Percentiles rank a stretch among this genome's conserved stretches.
phyloP scores from a whole-genome alignment of 2,113 vertebrate genomes.

The Pluvianellus socialis region DNA sequence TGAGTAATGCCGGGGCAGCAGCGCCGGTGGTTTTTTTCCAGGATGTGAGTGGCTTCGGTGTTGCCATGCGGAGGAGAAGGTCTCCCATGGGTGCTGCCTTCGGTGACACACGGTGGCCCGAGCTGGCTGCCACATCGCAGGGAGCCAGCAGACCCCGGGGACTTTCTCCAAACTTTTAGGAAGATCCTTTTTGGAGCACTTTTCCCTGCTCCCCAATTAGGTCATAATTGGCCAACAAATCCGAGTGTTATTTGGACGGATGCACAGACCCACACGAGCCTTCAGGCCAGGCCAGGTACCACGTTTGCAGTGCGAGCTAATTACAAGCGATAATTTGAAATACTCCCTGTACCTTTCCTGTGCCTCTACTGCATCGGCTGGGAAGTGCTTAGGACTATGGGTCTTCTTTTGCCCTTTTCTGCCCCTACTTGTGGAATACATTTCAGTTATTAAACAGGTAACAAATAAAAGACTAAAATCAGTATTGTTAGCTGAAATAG shows the following conservation, averaged over 20 bases:
- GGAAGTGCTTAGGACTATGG: accelerated
- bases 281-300: background rate
- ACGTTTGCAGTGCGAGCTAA: background rate
- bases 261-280: background rate
- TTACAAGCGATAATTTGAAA: background rate
- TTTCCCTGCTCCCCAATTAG: background rate
- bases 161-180: background rate
- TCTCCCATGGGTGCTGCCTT: background rate
- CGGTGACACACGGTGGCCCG: accelerated
- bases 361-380: background rate
- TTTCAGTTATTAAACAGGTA: background rate
- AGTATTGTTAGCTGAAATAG: background rate
- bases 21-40: background rate
- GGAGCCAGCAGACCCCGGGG: background rate
- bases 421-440: background rate
- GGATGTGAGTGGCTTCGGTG: accelerated
- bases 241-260: accelerated
- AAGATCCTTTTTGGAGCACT: background rate
- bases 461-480: background rate
- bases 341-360: background rate
- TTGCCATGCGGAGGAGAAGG: background rate
- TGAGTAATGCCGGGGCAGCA: background rate
- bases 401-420: background rate
- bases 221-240: background rate
- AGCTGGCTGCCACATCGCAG: accelerated